Evolutionary conservation across 2,797 vertebrate genomes (phyloP).

Genomic region (Scomberomorus guttatus): DNA sequence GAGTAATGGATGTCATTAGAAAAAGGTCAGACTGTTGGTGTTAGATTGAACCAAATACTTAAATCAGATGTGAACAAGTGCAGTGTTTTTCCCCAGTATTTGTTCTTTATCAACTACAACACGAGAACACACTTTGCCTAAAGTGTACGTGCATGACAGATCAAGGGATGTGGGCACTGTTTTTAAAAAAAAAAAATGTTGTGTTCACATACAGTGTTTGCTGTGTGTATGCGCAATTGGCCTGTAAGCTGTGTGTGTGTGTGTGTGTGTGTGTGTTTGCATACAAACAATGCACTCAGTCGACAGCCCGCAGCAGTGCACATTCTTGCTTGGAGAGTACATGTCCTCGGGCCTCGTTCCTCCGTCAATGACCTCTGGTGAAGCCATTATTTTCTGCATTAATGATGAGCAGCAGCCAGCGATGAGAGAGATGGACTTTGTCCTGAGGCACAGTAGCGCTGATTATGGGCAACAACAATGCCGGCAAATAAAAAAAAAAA

Average conservation of each 20-base stretch:
- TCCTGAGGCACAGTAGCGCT: constrained; percentile 79
- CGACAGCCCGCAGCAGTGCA: constrained; percentile 75
- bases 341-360: constrained; percentile 80
- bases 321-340: constrained; percentile 84
- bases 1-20: constrained; percentile 32
- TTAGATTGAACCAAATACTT: constrained; percentile 30
- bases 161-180: constrained; percentile 54
- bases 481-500: constrained; percentile 61
- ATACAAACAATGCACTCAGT: constrained; percentile 79
- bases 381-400: constrained; percentile 88
- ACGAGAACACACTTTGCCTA: constrained; percentile 46
- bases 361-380: constrained; percentile 85
- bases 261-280: constrained; percentile 48
- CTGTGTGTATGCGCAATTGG: constrained; percentile 65
- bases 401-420: constrained; percentile 87
- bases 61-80: constrained; percentile 36
- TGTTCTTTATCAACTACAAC: constrained; percentile 49
- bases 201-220: constrained; percentile 60
- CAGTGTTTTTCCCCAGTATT: constrained; percentile 11
- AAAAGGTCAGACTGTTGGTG: constrained; percentile 37
- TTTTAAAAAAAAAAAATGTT: constrained; percentile 63
- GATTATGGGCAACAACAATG: constrained; percentile 85
- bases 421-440: constrained; percentile 87
- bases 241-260: constrained; percentile 57
- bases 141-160: constrained; percentile 49